phyloP scores from a whole-genome alignment of 2,797 vertebrate species.

The Arrhamphus sclerolepis region DNA sequence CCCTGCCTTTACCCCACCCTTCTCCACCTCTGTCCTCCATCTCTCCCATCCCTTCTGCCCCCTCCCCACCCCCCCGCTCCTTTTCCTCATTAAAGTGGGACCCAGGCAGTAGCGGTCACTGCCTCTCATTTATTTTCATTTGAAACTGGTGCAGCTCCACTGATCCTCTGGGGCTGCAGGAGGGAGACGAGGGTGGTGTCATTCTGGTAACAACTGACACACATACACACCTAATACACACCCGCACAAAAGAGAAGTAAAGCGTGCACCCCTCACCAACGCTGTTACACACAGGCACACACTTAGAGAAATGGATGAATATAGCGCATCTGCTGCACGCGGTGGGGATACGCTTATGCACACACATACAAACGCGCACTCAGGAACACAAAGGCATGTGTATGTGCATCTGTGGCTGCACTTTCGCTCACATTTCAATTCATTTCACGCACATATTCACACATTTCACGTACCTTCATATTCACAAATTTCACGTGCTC shows the following conservation, averaged over 20 bases:
- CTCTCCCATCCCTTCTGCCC: neutral
- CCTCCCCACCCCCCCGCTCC: slow-evolving; percentile 51
- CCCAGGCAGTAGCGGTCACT: slow-evolving; percentile 81
- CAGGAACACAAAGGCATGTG: slow-evolving; percentile 46
- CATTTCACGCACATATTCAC: slow-evolving; percentile 79
- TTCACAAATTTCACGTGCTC: slow-evolving; percentile 16
- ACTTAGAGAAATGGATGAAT: slow-evolving; percentile 31
- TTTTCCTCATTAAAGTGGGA: slow-evolving; percentile 82
- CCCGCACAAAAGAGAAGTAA: slow-evolving; percentile 29
- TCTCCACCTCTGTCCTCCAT: slow-evolving; percentile 20
- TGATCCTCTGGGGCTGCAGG: slow-evolving; percentile 74
- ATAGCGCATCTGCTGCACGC: slow-evolving; percentile 35
- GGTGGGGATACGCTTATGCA: slow-evolving; percentile 18
- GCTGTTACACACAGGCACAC: slow-evolving; percentile 29
- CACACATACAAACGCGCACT: slow-evolving; percentile 28
- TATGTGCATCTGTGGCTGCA: slow-evolving; percentile 52
- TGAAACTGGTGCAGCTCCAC: slow-evolving; percentile 81
- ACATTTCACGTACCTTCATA: slow-evolving; percentile 73
- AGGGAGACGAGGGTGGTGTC: slow-evolving; percentile 73
- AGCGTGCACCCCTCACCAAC: neutral
- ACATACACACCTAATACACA: slow-evolving; percentile 42
- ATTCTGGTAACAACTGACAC: slow-evolving; percentile 73
- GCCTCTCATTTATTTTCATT: slow-evolving; percentile 87
- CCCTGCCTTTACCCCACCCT: slow-evolving; percentile 3
- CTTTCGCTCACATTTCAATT: slow-evolving; percentile 79